A percentile compares a stretch with the other conserved stretches of the same genome.
phyloP scores from a whole-genome alignment of 1,140 invertebrate genomes.

The Leptoteleia sp. region DNA sequence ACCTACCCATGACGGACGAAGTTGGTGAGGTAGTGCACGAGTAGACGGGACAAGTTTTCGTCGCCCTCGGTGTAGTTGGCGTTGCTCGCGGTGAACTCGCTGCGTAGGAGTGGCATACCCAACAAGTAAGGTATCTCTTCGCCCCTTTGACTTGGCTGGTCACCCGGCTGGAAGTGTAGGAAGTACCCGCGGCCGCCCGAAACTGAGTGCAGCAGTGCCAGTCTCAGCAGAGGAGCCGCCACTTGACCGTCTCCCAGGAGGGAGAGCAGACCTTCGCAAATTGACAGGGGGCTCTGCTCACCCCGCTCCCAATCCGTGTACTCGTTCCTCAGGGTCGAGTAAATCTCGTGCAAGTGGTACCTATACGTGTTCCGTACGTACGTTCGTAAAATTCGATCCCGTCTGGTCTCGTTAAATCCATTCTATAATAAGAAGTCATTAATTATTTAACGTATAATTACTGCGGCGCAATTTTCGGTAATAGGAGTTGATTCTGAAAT shows the following conservation, averaged over 20 bases:
- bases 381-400: conserved; percentile 91
- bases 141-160: conserved; percentile 90
- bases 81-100: conserved; percentile 77
- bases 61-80: conserved; percentile 88
- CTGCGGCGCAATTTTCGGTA: too few species aligned
- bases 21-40: conserved; percentile 91
- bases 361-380: conserved; percentile 94
- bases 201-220: conserved; percentile 90
- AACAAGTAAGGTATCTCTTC: conserved; percentile 97
- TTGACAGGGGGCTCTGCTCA: conserved; percentile 86
- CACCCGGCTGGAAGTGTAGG: conserved; percentile 92
- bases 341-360: conserved; percentile 94
- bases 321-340: conserved; percentile 94
- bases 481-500: too few species aligned
- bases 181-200: conserved; percentile 90
- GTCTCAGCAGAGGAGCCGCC: conserved; percentile 89
- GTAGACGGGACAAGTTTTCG: conserved; percentile 86
- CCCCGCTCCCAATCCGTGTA: conserved; percentile 95
- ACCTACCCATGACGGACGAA: conserved; percentile 91
- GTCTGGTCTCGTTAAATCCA: conserved; percentile 91
- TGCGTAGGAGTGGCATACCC: conserved; percentile 91
- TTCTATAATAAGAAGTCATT: conserved; percentile 83
- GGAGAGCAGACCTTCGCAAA: conserved; percentile 79
- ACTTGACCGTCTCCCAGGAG: conserved; percentile 93
- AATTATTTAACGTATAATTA: too few species aligned